Evolutionary conservation across 1,140 invertebrate species (phyloP).

Genomic region (Bursaphelenchus mucronatus): DNA sequence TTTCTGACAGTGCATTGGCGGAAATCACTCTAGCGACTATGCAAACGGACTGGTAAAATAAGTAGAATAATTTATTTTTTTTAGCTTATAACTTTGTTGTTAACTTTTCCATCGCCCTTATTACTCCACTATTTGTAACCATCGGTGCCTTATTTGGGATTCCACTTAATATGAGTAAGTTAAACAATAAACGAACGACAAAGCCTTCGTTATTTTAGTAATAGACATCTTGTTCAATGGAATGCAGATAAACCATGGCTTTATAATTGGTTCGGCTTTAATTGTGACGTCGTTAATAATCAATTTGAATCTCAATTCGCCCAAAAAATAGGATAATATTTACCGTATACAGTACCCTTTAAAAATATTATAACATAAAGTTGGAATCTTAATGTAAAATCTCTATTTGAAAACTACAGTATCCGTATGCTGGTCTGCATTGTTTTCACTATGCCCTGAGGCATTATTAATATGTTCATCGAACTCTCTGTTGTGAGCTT

Average conservation of each 20-base stretch:
- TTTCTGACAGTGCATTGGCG: too few species aligned
- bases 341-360: too few species aligned
- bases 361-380: too few species aligned
- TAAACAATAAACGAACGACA: conserved; percentile 1
- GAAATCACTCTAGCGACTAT: too few species aligned
- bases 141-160: conserved; percentile 57
- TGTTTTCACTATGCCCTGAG: too few species aligned
- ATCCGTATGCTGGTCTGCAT: too few species aligned
- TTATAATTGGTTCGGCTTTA: conserved; percentile 45
- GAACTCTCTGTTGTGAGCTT: conserved; percentile 22
- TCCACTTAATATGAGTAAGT: conserved; percentile 50
- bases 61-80: conserved; percentile 27
- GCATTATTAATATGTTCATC: too few species aligned
- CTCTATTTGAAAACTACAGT: too few species aligned
- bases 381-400: too few species aligned
- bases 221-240: conserved; percentile 50
- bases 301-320: too few species aligned
- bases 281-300: conserved; percentile 46
- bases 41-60: too few species aligned
- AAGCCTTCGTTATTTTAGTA: conserved; percentile 32
- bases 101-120: conserved; percentile 57
- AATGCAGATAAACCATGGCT: conserved; percentile 34
- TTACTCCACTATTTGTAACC: conserved; percentile 54
- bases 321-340: too few species aligned
- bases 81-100: conserved; percentile 57